Evolutionary conservation across 2,113 vertebrate genomes (phyloP).

Genomic region (Phycodurus eques): DNA sequence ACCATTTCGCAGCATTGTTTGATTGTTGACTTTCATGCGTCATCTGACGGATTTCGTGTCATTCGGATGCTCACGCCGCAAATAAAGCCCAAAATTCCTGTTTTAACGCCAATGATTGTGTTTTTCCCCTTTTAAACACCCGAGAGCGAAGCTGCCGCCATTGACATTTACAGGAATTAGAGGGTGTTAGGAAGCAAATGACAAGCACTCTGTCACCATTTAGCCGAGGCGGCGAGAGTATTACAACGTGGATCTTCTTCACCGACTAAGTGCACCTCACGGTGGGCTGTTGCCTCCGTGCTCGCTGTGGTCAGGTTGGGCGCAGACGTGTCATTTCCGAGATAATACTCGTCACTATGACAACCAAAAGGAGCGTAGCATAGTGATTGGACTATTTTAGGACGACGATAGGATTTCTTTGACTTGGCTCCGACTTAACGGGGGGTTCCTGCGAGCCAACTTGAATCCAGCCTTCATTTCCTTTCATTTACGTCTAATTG

Average conservation of each 20-base stretch:
- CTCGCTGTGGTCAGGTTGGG: constrained; percentile 12
- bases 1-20: not conserved
- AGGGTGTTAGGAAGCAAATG: constrained; percentile 43
- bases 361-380: not conserved
- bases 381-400: not conserved
- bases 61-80: too few relatives aligned
- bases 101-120: not conserved
- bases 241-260: constrained; percentile 16
- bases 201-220: constrained; percentile 59
- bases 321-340: not conserved
- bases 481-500: constrained; percentile 20
- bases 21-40: not conserved
- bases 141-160: not conserved
- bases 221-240: constrained; percentile 27
- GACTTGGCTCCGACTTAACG: not conserved
- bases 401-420: not conserved
- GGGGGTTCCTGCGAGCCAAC: not conserved
- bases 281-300: constrained; percentile 7
- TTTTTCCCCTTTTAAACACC: not conserved
- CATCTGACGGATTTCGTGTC: not conserved
- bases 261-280: constrained; percentile 19
- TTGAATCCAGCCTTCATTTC: constrained; percentile 2
- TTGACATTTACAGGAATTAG: constrained; percentile 64
- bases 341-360: not conserved
- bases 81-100: not conserved